A percentile compares a stretch with the other conserved stretches of the same genome.
Evolutionary conservation across 2,888 invertebrate genomes (phyloP).

Genomic region (Malthinus seriepunctatus): DNA sequence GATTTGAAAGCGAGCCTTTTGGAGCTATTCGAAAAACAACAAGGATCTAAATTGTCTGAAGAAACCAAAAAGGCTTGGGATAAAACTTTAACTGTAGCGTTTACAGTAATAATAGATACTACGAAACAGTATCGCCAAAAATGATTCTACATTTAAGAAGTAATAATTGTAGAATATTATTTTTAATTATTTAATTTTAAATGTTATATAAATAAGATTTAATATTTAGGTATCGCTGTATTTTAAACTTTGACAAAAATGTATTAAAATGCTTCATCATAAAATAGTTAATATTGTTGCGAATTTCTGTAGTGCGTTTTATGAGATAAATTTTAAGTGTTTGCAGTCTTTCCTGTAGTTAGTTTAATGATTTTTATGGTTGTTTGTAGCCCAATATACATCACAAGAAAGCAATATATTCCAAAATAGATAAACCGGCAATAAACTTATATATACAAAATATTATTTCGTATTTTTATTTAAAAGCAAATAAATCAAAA

Average conservation of each 20-base stretch:
- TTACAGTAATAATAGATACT: slow-evolving; percentile 43
- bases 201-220: neutral
- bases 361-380: no score
- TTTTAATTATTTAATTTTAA: no score
- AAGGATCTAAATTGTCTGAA: slow-evolving; percentile 53
- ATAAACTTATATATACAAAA: no score
- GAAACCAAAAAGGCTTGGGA: slow-evolving; percentile 55
- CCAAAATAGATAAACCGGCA: no score
- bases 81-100: slow-evolving; percentile 51
- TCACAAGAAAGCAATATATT: no score
- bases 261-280: neutral
- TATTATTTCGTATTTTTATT: no score
- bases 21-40: slow-evolving; percentile 50
- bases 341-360: no score
- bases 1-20: slow-evolving; percentile 52
- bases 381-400: no score
- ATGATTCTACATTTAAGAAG: no score
- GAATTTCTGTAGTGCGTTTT: no score
- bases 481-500: no score
- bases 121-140: slow-evolving; percentile 5
- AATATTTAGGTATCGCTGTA: neutral
- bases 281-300: neutral
- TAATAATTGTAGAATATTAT: no score
- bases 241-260: neutral
- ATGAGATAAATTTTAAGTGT: neutral